Evolutionary conservation across 2,888 invertebrate species (phyloP).

Genomic region (Drosophila borborema): DNA sequence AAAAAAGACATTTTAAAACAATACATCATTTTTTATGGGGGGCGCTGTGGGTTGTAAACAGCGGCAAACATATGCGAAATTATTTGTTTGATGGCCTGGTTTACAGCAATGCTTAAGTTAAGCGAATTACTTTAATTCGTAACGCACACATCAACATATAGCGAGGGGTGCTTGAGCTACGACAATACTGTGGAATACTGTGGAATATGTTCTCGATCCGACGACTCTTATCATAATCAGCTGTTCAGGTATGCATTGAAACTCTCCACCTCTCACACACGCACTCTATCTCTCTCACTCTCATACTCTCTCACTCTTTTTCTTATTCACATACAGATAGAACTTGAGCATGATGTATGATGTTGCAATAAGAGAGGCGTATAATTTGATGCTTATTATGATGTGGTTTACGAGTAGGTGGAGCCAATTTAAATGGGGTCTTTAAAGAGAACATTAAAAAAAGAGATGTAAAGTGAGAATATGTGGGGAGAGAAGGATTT

Average conservation of each 20-base stretch:
- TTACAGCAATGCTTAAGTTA: slow-evolving; percentile 41
- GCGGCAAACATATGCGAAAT: slow-evolving; percentile 40
- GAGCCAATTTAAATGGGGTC: slow-evolving; percentile 15
- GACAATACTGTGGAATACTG: not conserved
- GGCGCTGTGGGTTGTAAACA: slow-evolving; percentile 20
- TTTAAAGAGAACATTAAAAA: slow-evolving; percentile 36
- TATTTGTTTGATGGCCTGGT: slow-evolving; percentile 68
- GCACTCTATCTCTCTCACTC: too few relatives aligned
- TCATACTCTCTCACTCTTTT: not conserved
- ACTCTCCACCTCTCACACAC: not conserved
- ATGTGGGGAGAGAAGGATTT: not conserved
- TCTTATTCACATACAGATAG: not conserved
- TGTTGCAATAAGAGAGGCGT: slow-evolving; percentile 56
- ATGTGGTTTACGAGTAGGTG: slow-evolving; percentile 22
- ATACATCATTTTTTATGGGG: slow-evolving; percentile 63
- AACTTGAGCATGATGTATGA: slow-evolving; percentile 72
- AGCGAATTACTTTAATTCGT: slow-evolving; percentile 77
- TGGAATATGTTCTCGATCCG: not conserved
- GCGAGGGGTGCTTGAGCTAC: not conserved
- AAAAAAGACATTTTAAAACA: slow-evolving; percentile 53
- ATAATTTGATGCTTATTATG: slow-evolving; percentile 66
- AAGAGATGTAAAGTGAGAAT: not conserved
- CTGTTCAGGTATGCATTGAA: slow-evolving; percentile 74
- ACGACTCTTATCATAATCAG: slow-evolving; percentile 27
- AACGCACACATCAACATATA: slow-evolving; percentile 22